Conservation (phyloP, 2,888 invertebrate genomes). For the Hirtodrosophila duncani region DNA sequence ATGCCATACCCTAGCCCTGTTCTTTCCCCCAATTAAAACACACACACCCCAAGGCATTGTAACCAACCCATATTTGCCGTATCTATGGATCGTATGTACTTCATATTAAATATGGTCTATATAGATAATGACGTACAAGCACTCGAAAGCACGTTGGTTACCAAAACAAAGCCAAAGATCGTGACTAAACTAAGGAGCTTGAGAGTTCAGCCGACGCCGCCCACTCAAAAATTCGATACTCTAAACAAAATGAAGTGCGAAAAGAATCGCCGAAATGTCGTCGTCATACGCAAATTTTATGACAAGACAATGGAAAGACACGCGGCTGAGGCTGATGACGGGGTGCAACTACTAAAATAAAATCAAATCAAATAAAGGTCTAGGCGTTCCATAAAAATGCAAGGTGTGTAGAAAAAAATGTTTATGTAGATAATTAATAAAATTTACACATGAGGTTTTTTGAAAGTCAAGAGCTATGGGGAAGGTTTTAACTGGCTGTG, state of each 20-base stretch:
- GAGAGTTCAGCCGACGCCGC: conserved; percentile 23
- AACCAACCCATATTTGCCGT: conserved; percentile 43
- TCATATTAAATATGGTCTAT: background rate
- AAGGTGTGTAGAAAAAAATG: conserved; percentile 60
- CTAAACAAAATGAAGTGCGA: conserved; percentile 23
- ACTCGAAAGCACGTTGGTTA: conserved; percentile 40
- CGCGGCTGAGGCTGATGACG: conserved; percentile 17
- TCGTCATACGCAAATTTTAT: conserved; percentile 41
- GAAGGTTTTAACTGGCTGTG: conserved; percentile 57
- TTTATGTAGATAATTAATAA: conserved; percentile 67
- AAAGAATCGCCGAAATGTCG: conserved; percentile 23
- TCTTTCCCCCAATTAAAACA: conserved; percentile 36
- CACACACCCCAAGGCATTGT: conserved; percentile 30
- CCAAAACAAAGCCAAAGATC: conserved; percentile 40
- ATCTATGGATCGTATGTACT: too few species aligned
- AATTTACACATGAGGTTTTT: conserved; percentile 65
- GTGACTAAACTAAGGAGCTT: conserved; percentile 58
- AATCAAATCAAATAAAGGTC: conserved; percentile 60
- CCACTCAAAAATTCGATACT: conserved; percentile 33
- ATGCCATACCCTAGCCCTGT: conserved; percentile 17
- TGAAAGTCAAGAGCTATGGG: conserved; percentile 54
- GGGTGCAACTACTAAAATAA: conserved; percentile 43
- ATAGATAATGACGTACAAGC: conserved; percentile 50
- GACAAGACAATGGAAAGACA: conserved; percentile 10
- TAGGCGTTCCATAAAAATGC: conserved; percentile 57